Conservation (phyloP, 2,797 vertebrate species). For the Pristis pectinata region DNA sequence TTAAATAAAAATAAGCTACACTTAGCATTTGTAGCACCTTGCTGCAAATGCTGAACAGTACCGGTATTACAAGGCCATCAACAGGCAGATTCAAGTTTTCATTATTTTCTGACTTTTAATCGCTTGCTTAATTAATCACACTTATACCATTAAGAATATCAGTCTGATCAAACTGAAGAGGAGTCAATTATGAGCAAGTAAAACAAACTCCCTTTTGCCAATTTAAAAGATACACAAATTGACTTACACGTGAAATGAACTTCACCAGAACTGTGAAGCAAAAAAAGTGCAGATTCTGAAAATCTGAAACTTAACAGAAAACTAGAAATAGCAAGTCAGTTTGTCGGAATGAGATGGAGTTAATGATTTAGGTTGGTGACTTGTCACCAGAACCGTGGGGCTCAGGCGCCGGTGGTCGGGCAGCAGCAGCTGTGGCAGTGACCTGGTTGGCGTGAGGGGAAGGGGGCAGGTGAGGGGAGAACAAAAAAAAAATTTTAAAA, state of each 20-base stretch:
- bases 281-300: too few relatives aligned
- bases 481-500: too few relatives aligned
- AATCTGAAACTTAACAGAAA: too few relatives aligned
- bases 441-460: too few relatives aligned
- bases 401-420: too few relatives aligned
- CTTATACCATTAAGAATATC: neutral
- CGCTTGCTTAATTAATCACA: neutral
- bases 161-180: neutral
- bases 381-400: too few relatives aligned
- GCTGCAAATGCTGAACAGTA: neutral
- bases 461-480: too few relatives aligned
- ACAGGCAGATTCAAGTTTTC: neutral
- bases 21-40: neutral
- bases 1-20: neutral
- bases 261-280: neutral
- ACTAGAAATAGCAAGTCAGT: too few relatives aligned
- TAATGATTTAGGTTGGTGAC: too few relatives aligned
- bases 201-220: neutral
- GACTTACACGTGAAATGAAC: neutral
- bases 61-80: neutral
- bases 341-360: too few relatives aligned
- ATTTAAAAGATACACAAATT: too few relatives aligned
- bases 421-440: too few relatives aligned
- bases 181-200: neutral
- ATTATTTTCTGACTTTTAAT: neutral